A percentile compares a stretch with the other conserved stretches of the same genome.
Evolutionary conservation across 2,113 vertebrate genomes (phyloP).

Genomic region (Hemibagrus wyckioides): DNA sequence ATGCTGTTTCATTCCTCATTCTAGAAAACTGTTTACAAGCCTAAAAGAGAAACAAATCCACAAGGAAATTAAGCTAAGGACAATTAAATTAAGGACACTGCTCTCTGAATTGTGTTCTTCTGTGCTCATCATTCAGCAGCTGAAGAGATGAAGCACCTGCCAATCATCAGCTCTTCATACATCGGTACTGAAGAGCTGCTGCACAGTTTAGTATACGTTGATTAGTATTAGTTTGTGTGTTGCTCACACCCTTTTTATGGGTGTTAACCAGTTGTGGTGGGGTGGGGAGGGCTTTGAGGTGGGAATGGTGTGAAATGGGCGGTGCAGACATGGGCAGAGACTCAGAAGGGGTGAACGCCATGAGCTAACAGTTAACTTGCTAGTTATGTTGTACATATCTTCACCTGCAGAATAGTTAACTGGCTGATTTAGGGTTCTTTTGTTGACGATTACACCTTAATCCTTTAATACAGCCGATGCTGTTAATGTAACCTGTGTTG

Average conservation of each 20-base stretch:
- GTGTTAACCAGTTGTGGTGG: background rate
- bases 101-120: no score
- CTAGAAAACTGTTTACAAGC: background rate
- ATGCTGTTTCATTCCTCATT: background rate
- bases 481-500: background rate
- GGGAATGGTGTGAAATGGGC: background rate
- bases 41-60: background rate
- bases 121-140: no score
- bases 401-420: background rate
- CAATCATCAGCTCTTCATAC: background rate
- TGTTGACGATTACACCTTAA: background rate
- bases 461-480: background rate
- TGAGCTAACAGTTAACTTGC: background rate
- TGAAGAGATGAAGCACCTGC: background rate
- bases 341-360: background rate
- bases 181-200: background rate
- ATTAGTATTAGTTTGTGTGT: no score
- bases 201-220: no score
- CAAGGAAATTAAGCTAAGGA: background rate
- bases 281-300: background rate
- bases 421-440: background rate
- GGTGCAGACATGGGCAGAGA: background rate
- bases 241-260: background rate
- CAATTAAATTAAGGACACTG: no score
- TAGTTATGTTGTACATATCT: background rate